Base-by-base conservation (phyloP, 2,113 vertebrate species). In the Dicrurus megarhynchus region DNA sequence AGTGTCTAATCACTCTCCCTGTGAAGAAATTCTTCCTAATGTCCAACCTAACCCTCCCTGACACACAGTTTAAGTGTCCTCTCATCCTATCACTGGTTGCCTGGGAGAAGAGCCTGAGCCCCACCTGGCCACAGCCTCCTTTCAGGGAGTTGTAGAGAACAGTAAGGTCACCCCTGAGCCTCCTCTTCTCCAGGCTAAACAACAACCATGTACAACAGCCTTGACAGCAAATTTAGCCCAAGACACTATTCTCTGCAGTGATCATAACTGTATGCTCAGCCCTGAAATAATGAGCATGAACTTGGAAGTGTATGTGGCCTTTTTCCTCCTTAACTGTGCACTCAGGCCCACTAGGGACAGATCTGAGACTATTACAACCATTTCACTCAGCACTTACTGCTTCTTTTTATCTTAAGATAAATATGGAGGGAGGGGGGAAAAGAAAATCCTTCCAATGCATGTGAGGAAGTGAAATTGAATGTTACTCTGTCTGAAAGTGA, bases 251-350 rank as follows among this genome's bases (percentile, higher is more conserved):
- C 68, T 95, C 60, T 85, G 78, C 80, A 91, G 87, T 28, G 49
- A 37, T 78, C 81, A 42, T 47, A 87, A 44, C 32, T 79, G 44
- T 59, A 4, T 71, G 71, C 76, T 92, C 90, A 74, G 83, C 33
- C 75, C 82, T 86, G 75, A 93, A 91, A 92, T 94, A 94, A 93
- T 22, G 61, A 96, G 84, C 33, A 11, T n/a, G 53, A 76, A 64
- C 85, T 91, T 77, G 3, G 4, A 91, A 91, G 78, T 30, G 32
- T 15, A 14, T 6, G 33, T 94, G 87, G 89, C 84, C 84, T 90
- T 93, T 93, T 57, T 47, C 3, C 50, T 84, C 76, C 55, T 49
- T 81, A 82, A 91, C 70, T 74, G 76, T 78, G 86, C 55, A 17
- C 75, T 74, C 67, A 26, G 75, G 41, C 69, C 63, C 85, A 60